Base-by-base conservation (phyloP, 2,113 vertebrate genomes). In the Gnathonemus echidnorhynchus region DNA sequence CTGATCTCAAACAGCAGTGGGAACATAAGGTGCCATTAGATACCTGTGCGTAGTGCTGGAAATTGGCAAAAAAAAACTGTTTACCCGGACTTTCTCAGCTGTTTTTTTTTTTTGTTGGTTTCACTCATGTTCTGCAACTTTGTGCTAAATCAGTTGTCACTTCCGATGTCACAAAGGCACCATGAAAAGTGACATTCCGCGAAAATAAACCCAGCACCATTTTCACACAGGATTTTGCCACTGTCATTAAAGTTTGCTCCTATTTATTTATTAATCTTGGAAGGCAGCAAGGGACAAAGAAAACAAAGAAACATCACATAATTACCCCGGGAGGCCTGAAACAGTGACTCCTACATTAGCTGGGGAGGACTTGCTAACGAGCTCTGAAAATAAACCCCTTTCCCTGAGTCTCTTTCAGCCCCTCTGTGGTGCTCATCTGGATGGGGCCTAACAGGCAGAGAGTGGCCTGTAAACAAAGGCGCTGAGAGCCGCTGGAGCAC, bases 301-400 rank as follows among this genome's bases (percentile, higher is more conserved):
- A 92, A 94, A 95, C 94, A 95, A 94, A 95, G 93, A 93, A 94
- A 95, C 94, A 95, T 95, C 94, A 95, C 94, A 95, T 92, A 92
- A 89, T 91, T 91, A 92, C 91, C 94, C 94, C 93, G 86, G 92
- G 93, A 13, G 93, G 93, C 92, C 91, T 89, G 91, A 92, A 90
- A 89, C 88, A 56, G 62, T 88, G 86, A 89, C 92, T 92, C 93
- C 91, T 91, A 93, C 92, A 91, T 91, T 91, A 92, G 89, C 93
- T 92, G 39, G 88, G 90, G 90, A 93, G 45, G 91, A 91, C 89
- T 91, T 91, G 77, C 94, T 95, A 95, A 95, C 93, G 92, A 95
- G 94, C 95, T 92, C 93, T 80, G 92, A 80, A 91, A 86, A 15
- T 46, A 66, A 91, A 88, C 88, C 89, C 45, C 46, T 53, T 80